Percentiles rank a stretch among this genome's conserved stretches.
phyloP scores from a whole-genome alignment of 2,113 vertebrate genomes.

The Erpornis zantholeuca region DNA sequence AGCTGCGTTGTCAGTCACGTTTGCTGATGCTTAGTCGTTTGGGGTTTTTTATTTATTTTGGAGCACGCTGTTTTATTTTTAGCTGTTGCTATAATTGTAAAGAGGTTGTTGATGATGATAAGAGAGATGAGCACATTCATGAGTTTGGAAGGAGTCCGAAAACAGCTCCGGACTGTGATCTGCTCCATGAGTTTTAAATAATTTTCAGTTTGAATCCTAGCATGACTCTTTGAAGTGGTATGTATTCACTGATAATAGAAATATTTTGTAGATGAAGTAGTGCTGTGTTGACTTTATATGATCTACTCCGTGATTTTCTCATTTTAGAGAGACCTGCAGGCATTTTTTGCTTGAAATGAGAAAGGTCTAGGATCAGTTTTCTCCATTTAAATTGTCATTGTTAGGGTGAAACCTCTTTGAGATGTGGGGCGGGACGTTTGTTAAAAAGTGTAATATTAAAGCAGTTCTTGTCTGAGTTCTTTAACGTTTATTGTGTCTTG shows the following conservation, averaged over 20 bases:
- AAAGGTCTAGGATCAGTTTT: neutral
- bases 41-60: neutral
- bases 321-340: neutral
- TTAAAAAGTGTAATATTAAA: neutral
- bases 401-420: neutral
- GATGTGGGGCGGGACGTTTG: rapidly evolving
- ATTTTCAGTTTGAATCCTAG: neutral
- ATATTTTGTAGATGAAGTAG: neutral
- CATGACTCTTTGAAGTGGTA: neutral
- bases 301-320: neutral
- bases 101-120: neutral
- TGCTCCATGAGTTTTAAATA: neutral
- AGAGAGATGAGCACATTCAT: neutral
- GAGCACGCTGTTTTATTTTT: neutral
- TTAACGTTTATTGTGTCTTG: neutral
- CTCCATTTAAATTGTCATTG: neutral
- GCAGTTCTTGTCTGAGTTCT: neutral
- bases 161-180: neutral
- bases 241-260: neutral
- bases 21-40: neutral
- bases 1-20: rapidly evolving
- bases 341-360: neutral
- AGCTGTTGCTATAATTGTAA: neutral
- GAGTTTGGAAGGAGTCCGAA: neutral
- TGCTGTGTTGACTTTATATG: neutral